These are phyloP conservation scores for Atrichornis clamosus DNA, from an alignment of 2,113 vertebrate genomes.

Conservation along the genomic window DNA sequence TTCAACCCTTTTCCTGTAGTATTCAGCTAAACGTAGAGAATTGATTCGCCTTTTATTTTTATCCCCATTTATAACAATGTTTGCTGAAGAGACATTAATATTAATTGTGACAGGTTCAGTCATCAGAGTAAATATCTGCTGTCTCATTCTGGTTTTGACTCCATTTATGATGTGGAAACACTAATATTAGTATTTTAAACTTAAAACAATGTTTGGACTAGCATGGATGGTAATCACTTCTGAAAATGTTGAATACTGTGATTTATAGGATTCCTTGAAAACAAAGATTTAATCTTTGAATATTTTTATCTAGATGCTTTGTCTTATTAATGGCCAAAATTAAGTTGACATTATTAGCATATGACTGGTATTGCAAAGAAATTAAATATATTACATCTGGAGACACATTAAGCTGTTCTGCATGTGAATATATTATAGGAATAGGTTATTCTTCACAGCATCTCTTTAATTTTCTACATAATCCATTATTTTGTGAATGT, in stretches of 20 bases:
- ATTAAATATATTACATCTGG: background rate
- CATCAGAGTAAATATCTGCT: conserved; percentile 26
- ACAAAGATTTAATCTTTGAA: conserved; percentile 37
- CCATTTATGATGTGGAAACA: conserved; percentile 36
- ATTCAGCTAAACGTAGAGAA: background rate
- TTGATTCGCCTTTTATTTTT: conserved; percentile 8
- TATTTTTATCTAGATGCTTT: background rate
- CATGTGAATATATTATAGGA: background rate
- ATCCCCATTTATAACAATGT: background rate
- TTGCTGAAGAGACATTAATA: conserved; percentile 16
- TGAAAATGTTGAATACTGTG: conserved; percentile 44
- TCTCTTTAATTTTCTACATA: background rate
- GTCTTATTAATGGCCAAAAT: conserved; percentile 36
- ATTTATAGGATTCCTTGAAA: conserved; percentile 51
- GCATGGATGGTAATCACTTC: conserved; percentile 21
- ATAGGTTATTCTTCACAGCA: background rate
- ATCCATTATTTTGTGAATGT: background rate
- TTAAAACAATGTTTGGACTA: conserved; percentile 47
- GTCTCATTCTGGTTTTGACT: conserved; percentile 7
- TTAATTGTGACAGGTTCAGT: conserved; percentile 10
- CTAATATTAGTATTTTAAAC: conserved; percentile 37
- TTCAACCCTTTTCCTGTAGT: background rate
- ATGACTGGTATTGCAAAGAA: background rate
- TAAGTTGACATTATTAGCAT: background rate
- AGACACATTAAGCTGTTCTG: background rate